Evolutionary conservation across 2,888 invertebrate genomes (phyloP).

Genomic region (Emmelina monodactyla): DNA sequence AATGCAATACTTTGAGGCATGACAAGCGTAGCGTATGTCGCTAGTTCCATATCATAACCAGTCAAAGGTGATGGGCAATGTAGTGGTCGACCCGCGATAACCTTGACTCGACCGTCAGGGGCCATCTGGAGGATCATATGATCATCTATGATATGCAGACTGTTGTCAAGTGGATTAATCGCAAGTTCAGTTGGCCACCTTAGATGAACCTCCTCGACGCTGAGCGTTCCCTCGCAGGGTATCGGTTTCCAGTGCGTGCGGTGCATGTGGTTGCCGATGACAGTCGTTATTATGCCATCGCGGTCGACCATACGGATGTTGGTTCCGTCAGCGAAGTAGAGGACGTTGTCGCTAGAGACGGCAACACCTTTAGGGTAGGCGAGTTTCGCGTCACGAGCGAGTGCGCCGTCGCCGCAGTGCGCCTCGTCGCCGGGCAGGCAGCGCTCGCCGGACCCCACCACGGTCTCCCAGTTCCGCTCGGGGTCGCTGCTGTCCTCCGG

Average conservation of each 20-base stretch:
- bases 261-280: constrained; percentile 93
- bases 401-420: constrained; percentile 94
- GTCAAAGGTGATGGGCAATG: constrained; percentile 88
- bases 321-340: constrained; percentile 96
- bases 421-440: constrained; percentile 93
- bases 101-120: constrained; percentile 88
- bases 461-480: constrained; percentile 92
- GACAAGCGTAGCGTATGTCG: constrained; percentile 88
- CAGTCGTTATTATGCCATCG: constrained; percentile 90
- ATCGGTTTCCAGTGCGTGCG: constrained; percentile 94
- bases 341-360: constrained; percentile 87
- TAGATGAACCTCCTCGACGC: constrained; percentile 91
- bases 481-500: constrained; percentile 84
- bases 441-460: constrained; percentile 93
- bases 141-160: constrained; percentile 94
- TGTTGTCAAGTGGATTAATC: constrained; percentile 93
- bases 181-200: constrained; percentile 97
- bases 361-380: constrained; percentile 97
- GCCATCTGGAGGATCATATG: constrained; percentile 94
- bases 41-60: constrained; percentile 84
- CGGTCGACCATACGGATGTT: constrained; percentile 93
- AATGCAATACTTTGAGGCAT: constrained; percentile 96
- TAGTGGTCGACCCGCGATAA: constrained; percentile 91
- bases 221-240: constrained; percentile 89
- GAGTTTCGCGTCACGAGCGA: constrained; percentile 91